These are phyloP conservation scores for Abrostola triplasia DNA, from an alignment of 2,888 invertebrate species.

Conservation along the genomic window DNA sequence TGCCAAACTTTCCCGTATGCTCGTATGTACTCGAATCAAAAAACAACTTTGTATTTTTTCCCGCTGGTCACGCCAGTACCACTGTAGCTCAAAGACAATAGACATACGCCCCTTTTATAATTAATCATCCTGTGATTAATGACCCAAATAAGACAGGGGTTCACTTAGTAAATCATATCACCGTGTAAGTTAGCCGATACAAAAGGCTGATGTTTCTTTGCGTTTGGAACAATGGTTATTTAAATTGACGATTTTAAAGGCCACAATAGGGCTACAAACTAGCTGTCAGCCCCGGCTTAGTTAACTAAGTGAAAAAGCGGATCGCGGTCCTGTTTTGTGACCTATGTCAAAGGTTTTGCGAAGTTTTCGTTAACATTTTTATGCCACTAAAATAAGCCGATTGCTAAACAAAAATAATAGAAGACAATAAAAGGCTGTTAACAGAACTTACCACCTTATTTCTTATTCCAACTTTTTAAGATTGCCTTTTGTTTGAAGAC, in stretches of 20 bases:
- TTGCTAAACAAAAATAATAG: conserved; percentile 12
- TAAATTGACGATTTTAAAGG: conserved; percentile 31
- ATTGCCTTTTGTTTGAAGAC: background rate
- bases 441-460: too few relatives aligned
- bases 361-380: conserved; percentile 22
- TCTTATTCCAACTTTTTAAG: background rate
- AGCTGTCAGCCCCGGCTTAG: conserved; percentile 21
- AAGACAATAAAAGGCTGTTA: too few relatives aligned
- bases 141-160: conserved; percentile 69
- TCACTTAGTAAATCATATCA: conserved; percentile 65
- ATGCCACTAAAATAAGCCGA: conserved; percentile 15
- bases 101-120: conserved; percentile 70
- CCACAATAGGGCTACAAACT: conserved; percentile 32
- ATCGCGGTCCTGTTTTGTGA: conserved; percentile 26
- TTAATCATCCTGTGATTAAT: conserved; percentile 85
- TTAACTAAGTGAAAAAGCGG: conserved; percentile 26
- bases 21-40: conserved; percentile 39
- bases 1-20: conserved; percentile 27
- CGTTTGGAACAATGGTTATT: conserved; percentile 47
- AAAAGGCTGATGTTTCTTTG: conserved; percentile 53
- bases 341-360: conserved; percentile 6
- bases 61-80: conserved; percentile 43
- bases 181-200: conserved; percentile 48
- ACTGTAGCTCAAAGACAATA: conserved; percentile 56
- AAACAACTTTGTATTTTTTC: conserved; percentile 44